Evolutionary conservation across 2,797 vertebrate species (phyloP), one percentile per base, ranked within the genome.

Genomic region (Fringilla coelebs): DNA sequence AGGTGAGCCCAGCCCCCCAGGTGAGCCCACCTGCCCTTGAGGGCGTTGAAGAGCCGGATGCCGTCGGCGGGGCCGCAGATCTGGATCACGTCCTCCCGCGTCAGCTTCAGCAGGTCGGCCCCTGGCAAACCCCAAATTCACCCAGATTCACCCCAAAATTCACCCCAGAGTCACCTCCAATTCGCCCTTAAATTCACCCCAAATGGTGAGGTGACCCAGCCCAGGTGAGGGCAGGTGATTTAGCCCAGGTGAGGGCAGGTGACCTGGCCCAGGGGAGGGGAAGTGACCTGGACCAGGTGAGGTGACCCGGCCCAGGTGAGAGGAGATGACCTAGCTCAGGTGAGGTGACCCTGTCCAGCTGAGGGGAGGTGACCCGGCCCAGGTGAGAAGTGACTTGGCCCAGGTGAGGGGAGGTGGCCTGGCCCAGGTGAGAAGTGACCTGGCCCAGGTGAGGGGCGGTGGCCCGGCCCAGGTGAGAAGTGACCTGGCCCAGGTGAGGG

Each of bases 41-140:
- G 97, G 6, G 99, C 98, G 71, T 99, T 99, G 96, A 99, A 99
- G 89, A 99, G 99, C 94, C 99, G 96, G 92, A 99, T 99, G 62
- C 99, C 99, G 46, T 99, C 99, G 12, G 99, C 99, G 19, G 99
- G 99, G 45, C 99, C 99, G 51, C 99, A 99, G 97, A 99, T 99
- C 97, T 99, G 99, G 96, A 99, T 99, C 49, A 99, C 98, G 13
- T 99, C 99, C 88, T 99, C 99, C 72, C 99, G 98, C 36, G 99
- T 99, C 94, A 99, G 97, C 97, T 99, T 99, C 97, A 99, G 92
- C 96, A 99, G 97, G 92, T 99, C 99, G 31, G 98, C 98, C 41
- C 99, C 99, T 81, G 46, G 1, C 5, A 38, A 1, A 9, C 8
- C 41, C 16, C 11, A 54, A 6, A 54, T 8, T 31, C 51, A 52